Conservation (phyloP, 2,113 vertebrate genomes). For the Indicator maculatus region DNA sequence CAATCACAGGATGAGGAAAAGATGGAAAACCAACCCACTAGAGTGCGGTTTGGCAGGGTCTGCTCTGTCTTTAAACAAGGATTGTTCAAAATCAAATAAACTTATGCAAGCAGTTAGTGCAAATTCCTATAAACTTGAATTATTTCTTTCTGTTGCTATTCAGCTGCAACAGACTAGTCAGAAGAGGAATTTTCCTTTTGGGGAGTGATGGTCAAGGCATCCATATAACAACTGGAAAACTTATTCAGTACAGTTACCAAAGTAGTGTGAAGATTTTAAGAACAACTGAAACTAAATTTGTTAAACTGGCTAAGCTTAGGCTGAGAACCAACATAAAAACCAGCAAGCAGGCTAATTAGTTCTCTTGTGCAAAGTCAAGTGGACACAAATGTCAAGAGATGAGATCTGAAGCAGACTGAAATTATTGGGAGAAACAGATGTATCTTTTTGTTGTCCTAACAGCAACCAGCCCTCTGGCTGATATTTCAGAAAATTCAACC, state of each 20-base stretch:
- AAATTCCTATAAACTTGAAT: background rate
- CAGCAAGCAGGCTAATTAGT: background rate
- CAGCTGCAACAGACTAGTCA: background rate
- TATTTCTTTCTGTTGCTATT: background rate
- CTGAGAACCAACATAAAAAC: background rate
- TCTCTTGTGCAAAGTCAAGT: background rate
- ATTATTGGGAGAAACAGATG: background rate
- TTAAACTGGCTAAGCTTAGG: background rate
- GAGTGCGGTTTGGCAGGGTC: fast-evolving
- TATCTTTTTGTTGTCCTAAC: background rate
- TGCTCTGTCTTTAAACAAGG: background rate
- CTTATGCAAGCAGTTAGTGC: background rate
- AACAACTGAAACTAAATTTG: background rate
- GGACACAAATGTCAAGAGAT: background rate
- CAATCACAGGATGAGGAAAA: background rate
- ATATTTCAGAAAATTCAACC: background rate
- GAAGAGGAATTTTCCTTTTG: background rate
- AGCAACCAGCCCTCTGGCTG: background rate
- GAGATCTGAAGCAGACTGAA: background rate
- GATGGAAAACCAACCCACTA: background rate
- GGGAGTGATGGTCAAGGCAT: background rate
- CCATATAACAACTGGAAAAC: background rate
- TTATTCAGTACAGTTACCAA: background rate
- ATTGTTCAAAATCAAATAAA: background rate
- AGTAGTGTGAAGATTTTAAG: background rate